Evolutionary conservation across 2,113 vertebrate species (phyloP), one percentile per base, ranked within the genome.

Genomic region (Apus apus): DNA sequence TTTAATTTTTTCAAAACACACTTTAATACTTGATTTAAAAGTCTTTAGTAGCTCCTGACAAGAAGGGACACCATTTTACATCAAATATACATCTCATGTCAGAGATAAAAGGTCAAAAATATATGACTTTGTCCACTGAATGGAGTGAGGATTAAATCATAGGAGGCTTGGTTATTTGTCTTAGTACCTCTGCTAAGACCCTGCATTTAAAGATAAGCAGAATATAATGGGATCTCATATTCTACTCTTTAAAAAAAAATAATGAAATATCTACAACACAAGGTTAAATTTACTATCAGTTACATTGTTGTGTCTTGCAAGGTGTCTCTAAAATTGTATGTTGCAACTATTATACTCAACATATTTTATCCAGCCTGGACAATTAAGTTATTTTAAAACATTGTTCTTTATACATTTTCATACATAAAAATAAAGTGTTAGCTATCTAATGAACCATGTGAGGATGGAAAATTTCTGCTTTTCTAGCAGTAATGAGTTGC

Each of bases 381-480:
- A 95, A 94, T 92, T 96, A 96, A 80, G 53, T 94, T 96, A 91
- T 94, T 97, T 97, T n/a, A 81, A 97, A 96, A 84, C 13, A 50
- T 58, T 93, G 48, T 81, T 64, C 78, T 96, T 96, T 38, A 88
- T 90, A 88, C 54, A 94, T 91, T 76, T 96, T 96, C 43, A 88
- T 90, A 89, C 54, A 94, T 92, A 96, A 96, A 91, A 85, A 81
- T 62, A 95, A 34, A 93, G 53, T 71, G 38, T 90, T 96, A 96
- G 61, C 36, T 93, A 66, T 76, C 96, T 95, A 97, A 96, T 95
- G 88, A 95, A 79, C 53, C 91, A 58, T 96, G 46, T 65, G 70
- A 92, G 45, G 78, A 93, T 84, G 26, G 89, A 65, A 96, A 97
- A 96, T 90, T 94, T 96, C 45, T 83, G 26, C 48, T 95, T 93